phyloP scores from a whole-genome alignment of 2,113 vertebrate species.

The Microcebus tavaratra region DNA sequence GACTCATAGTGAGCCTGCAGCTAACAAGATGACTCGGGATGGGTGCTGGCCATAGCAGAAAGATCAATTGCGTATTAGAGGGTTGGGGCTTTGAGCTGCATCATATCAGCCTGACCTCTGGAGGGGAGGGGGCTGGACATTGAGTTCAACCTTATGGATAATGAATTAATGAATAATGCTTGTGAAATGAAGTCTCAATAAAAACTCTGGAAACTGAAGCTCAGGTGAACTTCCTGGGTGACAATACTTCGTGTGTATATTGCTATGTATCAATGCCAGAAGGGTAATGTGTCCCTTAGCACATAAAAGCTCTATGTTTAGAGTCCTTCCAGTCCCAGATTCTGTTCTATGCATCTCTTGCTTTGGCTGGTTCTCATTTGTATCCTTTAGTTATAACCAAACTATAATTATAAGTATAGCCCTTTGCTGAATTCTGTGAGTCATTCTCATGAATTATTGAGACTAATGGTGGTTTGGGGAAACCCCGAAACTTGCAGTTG shows the following conservation, averaged over 20 bases:
- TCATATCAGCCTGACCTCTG: background rate
- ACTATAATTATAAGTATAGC: background rate
- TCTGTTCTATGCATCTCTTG: background rate
- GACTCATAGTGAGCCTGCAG: background rate
- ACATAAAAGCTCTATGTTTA: background rate
- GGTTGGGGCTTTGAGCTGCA: background rate
- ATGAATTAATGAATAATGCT: background rate
- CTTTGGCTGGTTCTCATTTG: background rate
- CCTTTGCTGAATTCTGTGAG: background rate
- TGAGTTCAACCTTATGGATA: background rate
- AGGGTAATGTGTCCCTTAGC: background rate
- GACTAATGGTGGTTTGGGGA: background rate
- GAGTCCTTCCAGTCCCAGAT: background rate
- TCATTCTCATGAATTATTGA: background rate
- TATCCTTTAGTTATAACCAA: background rate
- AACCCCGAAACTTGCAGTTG: background rate
- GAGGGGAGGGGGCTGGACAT: background rate
- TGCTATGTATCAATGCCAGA: background rate
- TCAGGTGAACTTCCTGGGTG: background rate
- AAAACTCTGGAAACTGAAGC: conserved; percentile 4
- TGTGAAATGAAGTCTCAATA: background rate
- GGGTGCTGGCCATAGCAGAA: background rate
- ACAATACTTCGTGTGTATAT: background rate
- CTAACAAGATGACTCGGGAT: background rate
- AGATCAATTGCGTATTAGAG: background rate